Base-by-base conservation (phyloP, 2,888 invertebrate genomes). In the Hypomecis atomaria region DNA sequence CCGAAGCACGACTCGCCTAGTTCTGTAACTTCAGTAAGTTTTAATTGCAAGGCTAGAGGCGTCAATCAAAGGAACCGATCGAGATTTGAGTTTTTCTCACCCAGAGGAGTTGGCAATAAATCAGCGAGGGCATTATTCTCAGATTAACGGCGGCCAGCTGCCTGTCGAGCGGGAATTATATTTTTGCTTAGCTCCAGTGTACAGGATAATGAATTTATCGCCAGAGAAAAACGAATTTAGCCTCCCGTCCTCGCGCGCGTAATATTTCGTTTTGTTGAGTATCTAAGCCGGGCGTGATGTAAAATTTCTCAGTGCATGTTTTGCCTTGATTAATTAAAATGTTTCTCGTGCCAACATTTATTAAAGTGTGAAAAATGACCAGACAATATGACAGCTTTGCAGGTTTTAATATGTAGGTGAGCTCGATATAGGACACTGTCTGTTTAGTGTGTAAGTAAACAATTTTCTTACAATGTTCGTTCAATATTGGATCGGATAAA, bases 21-120 rank as follows among this genome's bases (percentile, higher is more conserved):
- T 65, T 65, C 36, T 44, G 13, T 75, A 89, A 90, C 81, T 92
- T 91, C 90, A 37, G 37, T 75, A 89, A 90, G 81, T 92, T 92
- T 91, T 92, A 91, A 91, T 91, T 90, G 87, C 87, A 67, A 75
- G 77, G 62, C 73, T 76, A 84, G 78, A 74, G 75, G 75, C 79
- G 83, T 87, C 86, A 85, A 87, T 86, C 87, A 79, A 82, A 82
- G 81, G 76, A 74, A 73, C 68, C 72, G 67, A 76, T 71, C 72
- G 59, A 66, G 71, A 70, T 70, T 71, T 45, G 54, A 59, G 62
- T 60, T 62, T 69, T 66, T 69, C 71, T 72, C 62, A 49, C 43
- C 62, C 47, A 11, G 6, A 56, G 58, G 52, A 62, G 49, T 67
- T 65, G 60, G 67, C 67, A 63, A 71, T 72, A 70, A 70, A 68